Conservation (phyloP, 2,113 vertebrate genomes). For the Albula goreensis region DNA sequence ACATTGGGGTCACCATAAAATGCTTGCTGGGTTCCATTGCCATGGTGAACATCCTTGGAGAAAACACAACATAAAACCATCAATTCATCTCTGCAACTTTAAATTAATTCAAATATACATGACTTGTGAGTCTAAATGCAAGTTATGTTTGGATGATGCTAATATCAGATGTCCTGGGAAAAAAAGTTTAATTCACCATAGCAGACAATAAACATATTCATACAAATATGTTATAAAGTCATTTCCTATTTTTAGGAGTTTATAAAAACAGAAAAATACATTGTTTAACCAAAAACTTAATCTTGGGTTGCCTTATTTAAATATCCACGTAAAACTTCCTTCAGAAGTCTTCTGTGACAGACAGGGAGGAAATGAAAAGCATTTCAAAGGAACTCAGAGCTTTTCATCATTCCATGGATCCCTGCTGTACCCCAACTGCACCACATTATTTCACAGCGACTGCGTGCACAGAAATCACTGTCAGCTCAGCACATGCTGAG, state of each 20-base stretch:
- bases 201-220: neutral
- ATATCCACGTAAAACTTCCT: conserved; percentile 23
- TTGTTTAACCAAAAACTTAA: neutral
- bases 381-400: conserved; percentile 59
- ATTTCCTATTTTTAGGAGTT: neutral
- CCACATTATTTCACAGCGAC: conserved; percentile 8
- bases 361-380: conserved; percentile 69
- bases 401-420: conserved; percentile 35
- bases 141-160: neutral
- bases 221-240: neutral
- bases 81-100: neutral
- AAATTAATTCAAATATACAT: neutral
- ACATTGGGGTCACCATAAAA: conserved; percentile 91
- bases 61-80: conserved; percentile 31
- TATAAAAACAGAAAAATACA: neutral
- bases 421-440: conserved; percentile 17
- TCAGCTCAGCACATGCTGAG: too few relatives aligned
- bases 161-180: neutral
- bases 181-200: neutral
- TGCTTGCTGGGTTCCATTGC: conserved; percentile 86
- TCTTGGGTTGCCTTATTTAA: neutral
- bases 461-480: neutral
- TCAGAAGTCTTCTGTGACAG: conserved; percentile 49
- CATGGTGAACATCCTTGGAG: conserved; percentile 76
- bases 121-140: neutral